These are phyloP conservation scores for Pollenia labialis DNA, from an alignment of 2,888 invertebrate species.

Conservation along the genomic window DNA sequence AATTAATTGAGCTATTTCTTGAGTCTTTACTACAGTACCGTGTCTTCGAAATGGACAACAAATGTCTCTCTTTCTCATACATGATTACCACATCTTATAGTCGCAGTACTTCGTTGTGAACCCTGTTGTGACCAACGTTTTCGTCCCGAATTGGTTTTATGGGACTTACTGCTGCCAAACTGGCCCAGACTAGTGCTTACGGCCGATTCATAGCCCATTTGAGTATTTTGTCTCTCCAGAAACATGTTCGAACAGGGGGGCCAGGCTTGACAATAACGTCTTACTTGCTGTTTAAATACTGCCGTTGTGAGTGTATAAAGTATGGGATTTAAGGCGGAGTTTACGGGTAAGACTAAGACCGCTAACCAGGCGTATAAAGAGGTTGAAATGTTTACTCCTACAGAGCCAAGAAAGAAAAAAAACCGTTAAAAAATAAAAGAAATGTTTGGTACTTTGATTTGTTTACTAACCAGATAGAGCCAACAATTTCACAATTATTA, in stretches of 20 bases:
- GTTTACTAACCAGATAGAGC: slow-evolving; percentile 85
- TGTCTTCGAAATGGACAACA: slow-evolving; percentile 21
- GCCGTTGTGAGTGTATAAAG: slow-evolving; percentile 87
- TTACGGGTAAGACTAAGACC: slow-evolving; percentile 87
- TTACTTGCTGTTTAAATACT: slow-evolving; percentile 86
- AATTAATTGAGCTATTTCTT: too few relatives aligned
- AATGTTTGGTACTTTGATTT: background rate
- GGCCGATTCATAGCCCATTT: slow-evolving; percentile 84
- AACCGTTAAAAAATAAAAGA: background rate
- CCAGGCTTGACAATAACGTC: slow-evolving; percentile 79
- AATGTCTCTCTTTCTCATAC: slow-evolving; percentile 74
- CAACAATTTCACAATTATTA: slow-evolving; percentile 86
- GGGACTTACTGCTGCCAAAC: slow-evolving; percentile 78
- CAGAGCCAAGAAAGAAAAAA: slow-evolving; percentile 55
- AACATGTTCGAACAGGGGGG: slow-evolving; percentile 78
- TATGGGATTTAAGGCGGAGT: slow-evolving; percentile 87
- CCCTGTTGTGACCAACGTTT: slow-evolving; percentile 83
- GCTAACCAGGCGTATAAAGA: slow-evolving; percentile 87
- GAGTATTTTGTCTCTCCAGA: slow-evolving; percentile 80
- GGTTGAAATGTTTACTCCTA: slow-evolving; percentile 85
- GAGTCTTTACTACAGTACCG: background rate
- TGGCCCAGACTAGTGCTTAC: slow-evolving; percentile 84
- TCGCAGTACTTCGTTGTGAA: slow-evolving; percentile 71
- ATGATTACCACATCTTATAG: slow-evolving; percentile 80
- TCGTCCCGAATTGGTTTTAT: slow-evolving; percentile 78